Evolutionary conservation across 2,113 vertebrate species (phyloP).

Genomic region (Syngnathoides biaculeatus): DNA sequence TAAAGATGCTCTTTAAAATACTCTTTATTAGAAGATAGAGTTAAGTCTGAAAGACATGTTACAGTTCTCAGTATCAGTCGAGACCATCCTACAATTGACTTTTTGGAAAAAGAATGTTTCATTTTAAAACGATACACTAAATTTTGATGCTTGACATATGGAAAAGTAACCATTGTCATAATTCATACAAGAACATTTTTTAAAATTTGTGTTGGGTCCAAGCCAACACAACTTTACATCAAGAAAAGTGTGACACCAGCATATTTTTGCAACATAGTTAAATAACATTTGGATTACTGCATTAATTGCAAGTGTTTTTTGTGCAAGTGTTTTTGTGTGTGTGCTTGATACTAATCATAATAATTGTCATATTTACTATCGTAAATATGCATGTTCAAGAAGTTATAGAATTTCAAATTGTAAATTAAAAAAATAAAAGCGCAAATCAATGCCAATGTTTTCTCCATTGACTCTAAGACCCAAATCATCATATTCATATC

Average conservation of each 20-base stretch:
- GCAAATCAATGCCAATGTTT: too few species aligned
- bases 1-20: neutral
- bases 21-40: neutral
- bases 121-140: neutral
- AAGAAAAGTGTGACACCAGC: neutral
- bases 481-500: neutral
- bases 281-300: neutral
- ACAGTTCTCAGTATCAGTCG: constrained; percentile 12
- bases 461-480: too few species aligned
- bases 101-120: too few species aligned
- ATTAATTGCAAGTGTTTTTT: neutral
- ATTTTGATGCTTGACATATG: neutral
- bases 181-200: constrained; percentile 5
- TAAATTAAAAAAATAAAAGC: neutral
- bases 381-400: neutral
- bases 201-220: neutral
- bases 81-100: neutral
- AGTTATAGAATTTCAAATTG: neutral
- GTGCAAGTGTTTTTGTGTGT: too few species aligned
- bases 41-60: neutral
- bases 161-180: constrained; percentile 7
- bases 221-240: neutral
- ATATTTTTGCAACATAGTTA: neutral
- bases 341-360: neutral
- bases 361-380: too few species aligned